Percentiles rank a stretch among this genome's conserved stretches.
These are phyloP conservation scores for Drosophila cardini DNA, from an alignment of 1,140 invertebrate species.

Conservation along the genomic window DNA sequence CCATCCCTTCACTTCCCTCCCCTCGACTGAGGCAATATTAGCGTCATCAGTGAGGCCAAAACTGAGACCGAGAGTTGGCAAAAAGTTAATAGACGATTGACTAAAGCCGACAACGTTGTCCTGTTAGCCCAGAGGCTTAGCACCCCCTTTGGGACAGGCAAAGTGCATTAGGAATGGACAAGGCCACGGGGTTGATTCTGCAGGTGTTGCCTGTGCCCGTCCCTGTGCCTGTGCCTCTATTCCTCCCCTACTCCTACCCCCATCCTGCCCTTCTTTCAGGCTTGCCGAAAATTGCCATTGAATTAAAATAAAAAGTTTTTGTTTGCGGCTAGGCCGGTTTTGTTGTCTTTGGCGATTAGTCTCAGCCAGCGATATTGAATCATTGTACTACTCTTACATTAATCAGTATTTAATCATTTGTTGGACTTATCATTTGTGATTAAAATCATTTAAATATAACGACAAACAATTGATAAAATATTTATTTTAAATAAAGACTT, in stretches of 20 bases:
- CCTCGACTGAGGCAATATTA: conserved; percentile 52
- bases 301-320: conserved; percentile 58
- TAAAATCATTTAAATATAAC: background rate
- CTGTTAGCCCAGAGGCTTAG: conserved; percentile 57
- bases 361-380: conserved; percentile 20
- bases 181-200: conserved; percentile 48
- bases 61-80: conserved; percentile 44
- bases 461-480: too few relatives aligned
- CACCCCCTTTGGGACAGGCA: conserved; percentile 71
- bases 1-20: background rate
- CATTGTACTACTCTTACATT: conserved; percentile 52
- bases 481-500: too few relatives aligned
- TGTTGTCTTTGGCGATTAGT: conserved; percentile 82
- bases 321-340: conserved; percentile 74
- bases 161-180: conserved; percentile 70
- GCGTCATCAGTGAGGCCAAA: conserved; percentile 63
- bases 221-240: conserved; percentile 18
- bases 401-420: conserved; percentile 66
- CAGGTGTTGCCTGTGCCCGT: conserved; percentile 73
- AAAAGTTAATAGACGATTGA: conserved; percentile 82
- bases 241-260: background rate
- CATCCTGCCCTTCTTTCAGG: conserved; percentile 1
- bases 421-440: conserved; percentile 24
- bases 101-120: conserved; percentile 69
- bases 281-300: conserved; percentile 59